Base-by-base conservation (phyloP, 2,888 invertebrate genomes). In the Mechanitis mazaeus region DNA sequence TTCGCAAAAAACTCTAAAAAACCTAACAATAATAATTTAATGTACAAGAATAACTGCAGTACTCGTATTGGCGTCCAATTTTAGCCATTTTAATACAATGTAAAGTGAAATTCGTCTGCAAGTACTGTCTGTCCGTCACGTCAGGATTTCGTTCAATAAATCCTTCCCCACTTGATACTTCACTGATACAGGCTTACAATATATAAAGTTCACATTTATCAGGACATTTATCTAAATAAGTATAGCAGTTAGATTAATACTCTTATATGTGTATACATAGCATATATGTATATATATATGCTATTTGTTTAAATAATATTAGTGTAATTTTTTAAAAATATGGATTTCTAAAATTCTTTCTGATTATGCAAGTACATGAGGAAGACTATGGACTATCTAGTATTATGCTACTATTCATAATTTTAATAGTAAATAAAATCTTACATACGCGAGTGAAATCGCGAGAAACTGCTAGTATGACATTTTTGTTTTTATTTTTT, bases 131-230 rank as follows among this genome's bases (percentile, higher is more conserved):
- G 66, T 63, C 64, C 58, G 66, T 64, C 62, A 55, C 63, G 66
- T 67, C 66, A 61, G 65, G 45, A 57, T 64, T 64, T 59, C 60
- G 61, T 55, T 58, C 54, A 55, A 68, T 72, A 71, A 72, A 70
- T 71, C 77, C 73, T 69, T 77, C 73, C 70, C 67, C 75, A 59
- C 57, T 20, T n/a, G 58, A 54, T 55, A 58, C 64, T 59, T 65
- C 46, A 59, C 59, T 59, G 59, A 28, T 38, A 54, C 60, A 47
- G 31, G 31, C 20, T 33, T 3, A 64, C 64, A 57, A 67, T 69
- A 68, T 71, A 69, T 72, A 67, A 63, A 56, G 56, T 54, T 42
- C 56, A 54, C 65, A 59, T 65, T 61, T 50, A 54, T 66, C 59
- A 58, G 12, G 47, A 20, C n/a, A 42, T n/a, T 38, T 35, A 53